phyloP scores from a whole-genome alignment of 1,140 invertebrate genomes.

The Panulirus ornatus region DNA sequence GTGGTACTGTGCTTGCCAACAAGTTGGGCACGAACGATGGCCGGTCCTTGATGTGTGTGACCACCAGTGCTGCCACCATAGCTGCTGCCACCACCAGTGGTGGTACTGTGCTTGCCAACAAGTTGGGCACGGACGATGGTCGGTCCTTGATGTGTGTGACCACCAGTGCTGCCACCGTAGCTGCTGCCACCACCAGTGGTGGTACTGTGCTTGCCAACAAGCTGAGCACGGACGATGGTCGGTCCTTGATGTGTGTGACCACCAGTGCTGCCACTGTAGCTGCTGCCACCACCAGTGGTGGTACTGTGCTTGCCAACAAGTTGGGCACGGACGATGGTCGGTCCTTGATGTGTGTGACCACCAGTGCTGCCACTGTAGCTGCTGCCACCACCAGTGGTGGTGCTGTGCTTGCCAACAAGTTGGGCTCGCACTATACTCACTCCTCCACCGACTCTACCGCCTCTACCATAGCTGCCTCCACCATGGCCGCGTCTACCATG shows the following conservation, averaged over 20 bases:
- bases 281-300: conserved; percentile 21
- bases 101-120: conserved; percentile 12
- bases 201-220: not conserved
- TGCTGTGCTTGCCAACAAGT: conserved; percentile 22
- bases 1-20: conserved; percentile 5
- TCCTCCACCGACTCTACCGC: not conserved
- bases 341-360: not conserved
- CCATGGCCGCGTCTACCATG: not conserved
- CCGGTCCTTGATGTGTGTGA: not conserved
- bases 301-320: conserved; percentile 21
- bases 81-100: not conserved
- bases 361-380: not conserved
- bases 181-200: not conserved
- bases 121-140: conserved; percentile 23
- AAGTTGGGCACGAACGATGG: not conserved
- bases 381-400: conserved; percentile 6
- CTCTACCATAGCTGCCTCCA: not conserved
- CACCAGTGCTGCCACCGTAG: not conserved
- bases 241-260: not conserved
- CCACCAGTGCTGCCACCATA: not conserved
- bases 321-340: conserved; percentile 15
- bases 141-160: not conserved
- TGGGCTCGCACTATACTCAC: conserved; percentile 16
- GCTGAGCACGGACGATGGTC: not conserved
- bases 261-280: not conserved